Base-by-base conservation (phyloP, 2,113 vertebrate genomes). In the Acrocephalus arundinaceus region DNA sequence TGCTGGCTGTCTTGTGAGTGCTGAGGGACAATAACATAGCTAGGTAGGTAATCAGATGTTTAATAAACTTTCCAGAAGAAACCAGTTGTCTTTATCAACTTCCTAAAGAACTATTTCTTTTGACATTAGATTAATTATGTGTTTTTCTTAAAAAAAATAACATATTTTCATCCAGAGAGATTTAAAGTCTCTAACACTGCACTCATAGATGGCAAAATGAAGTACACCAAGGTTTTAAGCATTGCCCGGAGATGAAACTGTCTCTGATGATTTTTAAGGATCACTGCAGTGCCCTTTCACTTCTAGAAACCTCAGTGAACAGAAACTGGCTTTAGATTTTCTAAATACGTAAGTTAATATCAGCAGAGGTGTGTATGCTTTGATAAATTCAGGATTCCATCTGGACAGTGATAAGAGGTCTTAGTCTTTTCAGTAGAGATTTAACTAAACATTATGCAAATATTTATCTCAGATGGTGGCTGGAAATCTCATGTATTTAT, bases 371-470 rank as follows among this genome's bases (percentile, higher is more conserved):
- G 41, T 85, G 43, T 54, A 24, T 71, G 41, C 52, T 90, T 94
- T 91, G 82, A 85, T 90, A 86, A 93, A 93, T 90, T 91, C 48
- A 62, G 76, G 63, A 85, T 78, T 91, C 77, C 70, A 81, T 97
- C 70, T 94, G 96, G 93, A 70, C 76, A 72, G 31, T 63, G 76
- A 93, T 90, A 95, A 85, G 65, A 88, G 85, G 66, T 87, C 70
- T 93, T 71, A 95, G 54, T 79, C 39, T 87, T 46, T 92, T 96
- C 80, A 52, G 45, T 0, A 55, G 85, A 92, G 78, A 96, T 97
- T 97, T 95, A 93, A 92, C 70, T 82, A 93, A 96, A 91, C 45
- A 70, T 79, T 87, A 89, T 89, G 70, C 73, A 97, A 96, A 96
- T 91, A 92, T 94, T 95, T 93, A 85, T 95, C 86, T 93, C 85